Evolutionary conservation across 1,140 invertebrate genomes (phyloP).

Genomic region (Eriocheir sinensis): DNA sequence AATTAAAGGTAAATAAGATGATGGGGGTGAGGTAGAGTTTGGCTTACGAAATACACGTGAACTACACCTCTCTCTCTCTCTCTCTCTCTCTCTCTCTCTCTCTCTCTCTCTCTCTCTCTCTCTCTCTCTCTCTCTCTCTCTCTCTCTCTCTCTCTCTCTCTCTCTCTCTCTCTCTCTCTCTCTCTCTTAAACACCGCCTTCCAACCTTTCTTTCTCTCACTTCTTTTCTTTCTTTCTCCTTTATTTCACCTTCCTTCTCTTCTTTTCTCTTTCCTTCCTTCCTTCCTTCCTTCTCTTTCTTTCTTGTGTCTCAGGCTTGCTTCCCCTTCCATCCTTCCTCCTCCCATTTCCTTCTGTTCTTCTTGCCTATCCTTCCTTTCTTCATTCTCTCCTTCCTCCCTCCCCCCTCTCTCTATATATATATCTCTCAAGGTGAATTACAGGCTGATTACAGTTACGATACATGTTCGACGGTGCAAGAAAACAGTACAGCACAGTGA

Average conservation of each 20-base stretch:
- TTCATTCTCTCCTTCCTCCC: background rate
- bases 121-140: background rate
- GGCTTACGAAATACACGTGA: background rate
- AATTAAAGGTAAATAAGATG: conserved; percentile 26
- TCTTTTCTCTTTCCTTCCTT: background rate
- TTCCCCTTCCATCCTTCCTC: background rate
- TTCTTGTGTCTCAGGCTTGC: no score
- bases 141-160: background rate
- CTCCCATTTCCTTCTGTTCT: background rate
- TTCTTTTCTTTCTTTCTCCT: no score
- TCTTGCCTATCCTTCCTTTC: background rate
- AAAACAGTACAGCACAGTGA: background rate
- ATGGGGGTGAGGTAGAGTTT: background rate
- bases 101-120: background rate
- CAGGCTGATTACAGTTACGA: no score
- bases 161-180: background rate
- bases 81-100: background rate
- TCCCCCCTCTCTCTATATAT: background rate
- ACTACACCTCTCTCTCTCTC: background rate
- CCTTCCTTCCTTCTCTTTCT: background rate
- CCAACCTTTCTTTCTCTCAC: no score
- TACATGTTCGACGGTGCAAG: no score
- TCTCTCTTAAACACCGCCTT: background rate
- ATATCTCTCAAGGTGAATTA: no score
- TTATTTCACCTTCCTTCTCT: background rate